Conservation (phyloP, 1,140 invertebrate genomes). For the Tachypleus tridentatus region DNA sequence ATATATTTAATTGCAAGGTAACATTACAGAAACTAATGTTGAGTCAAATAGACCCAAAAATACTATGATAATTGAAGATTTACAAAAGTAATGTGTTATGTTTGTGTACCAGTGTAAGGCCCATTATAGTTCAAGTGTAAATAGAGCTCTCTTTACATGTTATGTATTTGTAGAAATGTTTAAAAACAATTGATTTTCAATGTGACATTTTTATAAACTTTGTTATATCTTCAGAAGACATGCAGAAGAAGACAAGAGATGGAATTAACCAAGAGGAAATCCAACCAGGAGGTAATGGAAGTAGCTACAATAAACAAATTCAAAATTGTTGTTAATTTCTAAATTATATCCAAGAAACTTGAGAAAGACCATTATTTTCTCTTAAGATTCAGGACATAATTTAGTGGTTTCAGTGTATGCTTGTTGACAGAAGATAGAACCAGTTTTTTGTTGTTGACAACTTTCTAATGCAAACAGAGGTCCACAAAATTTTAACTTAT, state of each 20-base stretch:
- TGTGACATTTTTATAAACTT: neutral
- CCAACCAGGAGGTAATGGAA: slow-evolving; percentile 49
- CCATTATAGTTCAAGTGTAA: no score
- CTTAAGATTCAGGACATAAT: slow-evolving; percentile 5
- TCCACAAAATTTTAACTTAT: neutral
- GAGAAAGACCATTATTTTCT: slow-evolving; percentile 26
- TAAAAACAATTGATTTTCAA: no score
- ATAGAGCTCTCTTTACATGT: no score
- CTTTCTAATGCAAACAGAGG: neutral
- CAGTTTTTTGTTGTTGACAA: neutral
- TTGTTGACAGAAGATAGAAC: neutral
- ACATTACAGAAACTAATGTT: no score
- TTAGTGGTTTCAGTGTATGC: slow-evolving; percentile 1
- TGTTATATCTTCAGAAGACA: slow-evolving; percentile 42
- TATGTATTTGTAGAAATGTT: no score
- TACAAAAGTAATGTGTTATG: no score
- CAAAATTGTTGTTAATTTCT: neutral
- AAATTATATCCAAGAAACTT: neutral
- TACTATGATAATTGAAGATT: no score
- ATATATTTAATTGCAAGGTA: no score
- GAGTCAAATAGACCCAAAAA: no score
- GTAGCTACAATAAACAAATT: neutral
- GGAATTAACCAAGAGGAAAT: slow-evolving; percentile 49
- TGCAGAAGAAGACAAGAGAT: slow-evolving; percentile 40
- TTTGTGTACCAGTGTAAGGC: no score